Evolutionary conservation across 2,797 vertebrate species (phyloP).

Genomic region (Halcyon badia): DNA sequence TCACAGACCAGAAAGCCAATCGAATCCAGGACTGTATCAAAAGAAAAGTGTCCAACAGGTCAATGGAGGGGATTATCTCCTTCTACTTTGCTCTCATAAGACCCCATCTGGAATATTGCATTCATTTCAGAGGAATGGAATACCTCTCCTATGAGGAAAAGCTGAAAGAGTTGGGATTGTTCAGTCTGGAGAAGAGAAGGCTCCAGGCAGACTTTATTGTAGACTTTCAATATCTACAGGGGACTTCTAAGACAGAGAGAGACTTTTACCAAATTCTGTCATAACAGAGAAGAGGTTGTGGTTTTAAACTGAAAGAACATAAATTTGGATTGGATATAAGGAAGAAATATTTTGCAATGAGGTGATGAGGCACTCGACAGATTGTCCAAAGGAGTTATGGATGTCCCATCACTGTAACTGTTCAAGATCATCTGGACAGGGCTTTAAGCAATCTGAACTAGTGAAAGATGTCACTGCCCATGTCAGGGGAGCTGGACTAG

Average conservation of each 20-base stretch:
- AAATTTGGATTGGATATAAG: not conserved
- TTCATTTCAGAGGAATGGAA: not conserved
- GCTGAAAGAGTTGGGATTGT: not conserved
- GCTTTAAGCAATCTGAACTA: not conserved
- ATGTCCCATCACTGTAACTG: not conserved
- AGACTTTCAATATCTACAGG: rapidly evolving
- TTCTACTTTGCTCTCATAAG: not conserved
- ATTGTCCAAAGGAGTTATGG: not conserved
- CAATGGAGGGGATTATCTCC: not conserved
- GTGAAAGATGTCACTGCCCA: not conserved
- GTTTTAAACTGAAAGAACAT: not conserved
- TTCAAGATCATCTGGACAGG: not conserved
- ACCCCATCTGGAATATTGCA: not conserved
- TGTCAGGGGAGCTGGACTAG: rapidly evolving
- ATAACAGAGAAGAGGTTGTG: not conserved
- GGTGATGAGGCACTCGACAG: not conserved
- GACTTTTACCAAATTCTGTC: not conserved
- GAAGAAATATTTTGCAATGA: too few species aligned
- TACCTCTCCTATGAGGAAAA: not conserved
- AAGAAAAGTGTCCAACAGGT: not conserved
- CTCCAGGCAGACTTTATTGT: rapidly evolving
- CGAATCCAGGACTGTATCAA: not conserved
- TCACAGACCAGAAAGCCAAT: not conserved
- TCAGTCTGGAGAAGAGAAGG: not conserved
- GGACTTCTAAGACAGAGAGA: not conserved